These are phyloP conservation scores for Synaphobranchus kaupii DNA, from an alignment of 2,797 vertebrate genomes.

Conservation along the genomic window DNA sequence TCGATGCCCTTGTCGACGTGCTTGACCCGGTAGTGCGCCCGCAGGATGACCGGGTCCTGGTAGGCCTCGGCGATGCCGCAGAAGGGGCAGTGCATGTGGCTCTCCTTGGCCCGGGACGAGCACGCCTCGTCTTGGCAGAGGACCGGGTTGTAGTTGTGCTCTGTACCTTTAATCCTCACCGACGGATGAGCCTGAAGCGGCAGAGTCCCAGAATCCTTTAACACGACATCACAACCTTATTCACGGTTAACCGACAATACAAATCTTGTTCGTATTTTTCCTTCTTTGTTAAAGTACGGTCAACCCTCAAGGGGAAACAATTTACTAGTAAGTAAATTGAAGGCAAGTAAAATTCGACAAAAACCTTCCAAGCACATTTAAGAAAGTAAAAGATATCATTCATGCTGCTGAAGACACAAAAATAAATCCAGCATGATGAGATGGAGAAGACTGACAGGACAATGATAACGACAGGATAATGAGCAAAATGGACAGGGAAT, in stretches of 20 bases:
- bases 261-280: background rate
- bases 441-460: background rate
- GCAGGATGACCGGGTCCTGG: slow-evolving; percentile 55
- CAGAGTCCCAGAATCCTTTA: background rate
- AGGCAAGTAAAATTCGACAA: too few relatives aligned
- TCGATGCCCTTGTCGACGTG: slow-evolving; percentile 59
- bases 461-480: background rate
- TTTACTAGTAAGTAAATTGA: background rate
- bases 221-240: background rate
- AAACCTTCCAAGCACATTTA: background rate
- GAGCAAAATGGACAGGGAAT: background rate
- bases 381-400: background rate
- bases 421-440: background rate
- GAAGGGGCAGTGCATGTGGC: slow-evolving; percentile 57
- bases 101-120: slow-evolving; percentile 47
- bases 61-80: slow-evolving; percentile 52
- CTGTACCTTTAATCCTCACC: slow-evolving; percentile 51
- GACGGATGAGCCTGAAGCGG: slow-evolving; percentile 52
- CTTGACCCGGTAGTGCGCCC: slow-evolving; percentile 57
- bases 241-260: background rate
- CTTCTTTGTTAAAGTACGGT: background rate
- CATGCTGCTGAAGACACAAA: background rate
- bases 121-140: slow-evolving; percentile 60
- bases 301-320: background rate
- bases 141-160: slow-evolving; percentile 54